phyloP scores from a whole-genome alignment of 2,888 invertebrate species.

The Agriopis aurantiaria region DNA sequence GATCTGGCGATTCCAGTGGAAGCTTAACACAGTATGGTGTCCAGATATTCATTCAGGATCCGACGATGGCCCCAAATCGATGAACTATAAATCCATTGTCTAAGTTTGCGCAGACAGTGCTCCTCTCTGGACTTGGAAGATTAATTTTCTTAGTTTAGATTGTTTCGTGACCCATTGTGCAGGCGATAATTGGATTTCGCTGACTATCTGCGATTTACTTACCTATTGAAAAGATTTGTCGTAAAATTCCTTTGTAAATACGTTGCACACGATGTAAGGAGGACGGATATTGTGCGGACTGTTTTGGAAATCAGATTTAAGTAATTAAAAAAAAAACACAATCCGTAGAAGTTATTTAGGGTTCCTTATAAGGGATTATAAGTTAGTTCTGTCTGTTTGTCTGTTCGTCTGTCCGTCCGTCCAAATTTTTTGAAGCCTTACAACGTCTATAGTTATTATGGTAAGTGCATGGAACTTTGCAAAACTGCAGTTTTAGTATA shows the following conservation, averaged over 20 bases:
- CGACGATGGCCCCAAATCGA: slow-evolving; percentile 80
- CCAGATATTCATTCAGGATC: slow-evolving; percentile 61
- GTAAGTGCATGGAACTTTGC: too few relatives aligned
- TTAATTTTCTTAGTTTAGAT: slow-evolving; percentile 87
- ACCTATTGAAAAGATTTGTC: slow-evolving; percentile 69
- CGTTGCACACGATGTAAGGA: not conserved
- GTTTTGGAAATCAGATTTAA: too few relatives aligned
- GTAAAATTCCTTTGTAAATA: slow-evolving; percentile 49
- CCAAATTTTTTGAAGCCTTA: too few relatives aligned
- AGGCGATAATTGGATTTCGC: slow-evolving; percentile 85
- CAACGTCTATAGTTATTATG: too few relatives aligned
- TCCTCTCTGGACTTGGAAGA: slow-evolving; percentile 84
- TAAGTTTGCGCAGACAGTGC: slow-evolving; percentile 84
- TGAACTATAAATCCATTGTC: slow-evolving; percentile 86
- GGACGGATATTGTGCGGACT: too few relatives aligned
- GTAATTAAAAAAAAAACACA: too few relatives aligned
- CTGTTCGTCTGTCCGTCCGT: too few relatives aligned
- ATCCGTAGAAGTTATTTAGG: too few relatives aligned
- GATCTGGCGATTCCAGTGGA: slow-evolving; percentile 35
- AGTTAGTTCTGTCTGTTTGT: too few relatives aligned
- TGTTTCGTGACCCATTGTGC: slow-evolving; percentile 87
- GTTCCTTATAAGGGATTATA: too few relatives aligned
- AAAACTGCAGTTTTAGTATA: too few relatives aligned
- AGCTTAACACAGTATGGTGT: slow-evolving; percentile 50
- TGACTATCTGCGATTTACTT: slow-evolving; percentile 82